These are phyloP conservation scores for Pardalotus punctatus DNA, from an alignment of 2,113 vertebrate species.

Conservation along the genomic window DNA sequence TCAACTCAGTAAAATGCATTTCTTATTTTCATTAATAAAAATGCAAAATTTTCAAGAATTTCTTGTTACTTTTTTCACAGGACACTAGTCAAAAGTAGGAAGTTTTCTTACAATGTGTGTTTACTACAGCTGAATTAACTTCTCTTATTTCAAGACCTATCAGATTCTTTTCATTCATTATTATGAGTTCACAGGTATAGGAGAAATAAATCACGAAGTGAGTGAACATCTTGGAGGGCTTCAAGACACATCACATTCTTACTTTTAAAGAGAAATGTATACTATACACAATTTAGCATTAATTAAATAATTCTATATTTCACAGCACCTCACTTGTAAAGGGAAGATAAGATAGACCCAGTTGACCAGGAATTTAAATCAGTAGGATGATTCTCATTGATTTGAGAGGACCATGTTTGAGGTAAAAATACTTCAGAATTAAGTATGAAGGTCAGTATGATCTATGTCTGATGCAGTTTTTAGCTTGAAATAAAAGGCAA, in stretches of 20 bases:
- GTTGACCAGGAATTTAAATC: not conserved
- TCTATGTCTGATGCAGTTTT: not conserved
- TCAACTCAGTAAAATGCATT: not conserved
- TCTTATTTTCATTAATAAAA: not conserved
- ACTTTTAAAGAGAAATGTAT: not conserved
- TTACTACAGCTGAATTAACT: not conserved
- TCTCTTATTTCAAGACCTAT: not conserved
- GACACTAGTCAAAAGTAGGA: not conserved
- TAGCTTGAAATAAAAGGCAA: not conserved
- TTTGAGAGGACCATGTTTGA: not conserved
- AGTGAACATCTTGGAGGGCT: not conserved
- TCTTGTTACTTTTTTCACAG: not conserved
- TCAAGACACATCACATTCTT: not conserved
- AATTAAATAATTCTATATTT: not conserved
- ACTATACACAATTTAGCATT: rapidly evolving
- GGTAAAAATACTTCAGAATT: not conserved
- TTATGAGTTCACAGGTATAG: not conserved
- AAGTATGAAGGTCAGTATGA: not conserved
- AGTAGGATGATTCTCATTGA: not conserved
- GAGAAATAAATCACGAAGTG: not conserved
- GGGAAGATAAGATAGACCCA: not conserved
- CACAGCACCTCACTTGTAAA: not conserved
- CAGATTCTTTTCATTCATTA: not conserved
- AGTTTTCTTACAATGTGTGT: not conserved
- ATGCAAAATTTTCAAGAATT: not conserved